A percentile compares a stretch with the other conserved stretches of the same genome.
These are phyloP conservation scores for Morelia viridis DNA, from an alignment of 2,797 vertebrate genomes.

Conservation along the genomic window DNA sequence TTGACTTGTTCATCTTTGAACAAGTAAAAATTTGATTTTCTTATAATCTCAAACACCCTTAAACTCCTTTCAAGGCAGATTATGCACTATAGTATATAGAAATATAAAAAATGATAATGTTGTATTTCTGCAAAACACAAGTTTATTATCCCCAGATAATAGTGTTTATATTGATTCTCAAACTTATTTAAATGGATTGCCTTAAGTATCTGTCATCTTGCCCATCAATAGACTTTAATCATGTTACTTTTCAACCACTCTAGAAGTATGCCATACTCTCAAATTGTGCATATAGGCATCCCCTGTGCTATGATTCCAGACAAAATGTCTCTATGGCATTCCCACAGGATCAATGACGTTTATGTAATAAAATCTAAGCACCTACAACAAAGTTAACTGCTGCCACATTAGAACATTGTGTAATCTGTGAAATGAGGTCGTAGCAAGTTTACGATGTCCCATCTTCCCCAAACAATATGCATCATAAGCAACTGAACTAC, in stretches of 20 bases:
- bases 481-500: not conserved
- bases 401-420: not conserved
- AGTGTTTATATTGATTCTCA: not conserved
- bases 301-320: not conserved
- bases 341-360: not conserved
- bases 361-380: not conserved
- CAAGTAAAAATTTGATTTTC: not conserved
- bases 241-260: not conserved
- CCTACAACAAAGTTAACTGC: not conserved
- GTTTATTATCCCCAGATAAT: not conserved
- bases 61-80: not conserved
- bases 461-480: not conserved
- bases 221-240: not conserved
- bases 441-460: not conserved
- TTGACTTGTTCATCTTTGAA: not conserved
- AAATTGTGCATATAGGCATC: not conserved
- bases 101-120: not conserved
- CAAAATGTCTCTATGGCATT: not conserved
- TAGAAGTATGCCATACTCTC: not conserved
- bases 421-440: not conserved
- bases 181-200: not conserved
- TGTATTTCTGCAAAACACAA: not conserved
- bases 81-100: not conserved
- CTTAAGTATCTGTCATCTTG: not conserved
- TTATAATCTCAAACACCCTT: not conserved